Evolutionary conservation across 2,888 invertebrate species (phyloP), one percentile per base, ranked within the genome.

Genomic region (Sarcophaga caerulescens): DNA sequence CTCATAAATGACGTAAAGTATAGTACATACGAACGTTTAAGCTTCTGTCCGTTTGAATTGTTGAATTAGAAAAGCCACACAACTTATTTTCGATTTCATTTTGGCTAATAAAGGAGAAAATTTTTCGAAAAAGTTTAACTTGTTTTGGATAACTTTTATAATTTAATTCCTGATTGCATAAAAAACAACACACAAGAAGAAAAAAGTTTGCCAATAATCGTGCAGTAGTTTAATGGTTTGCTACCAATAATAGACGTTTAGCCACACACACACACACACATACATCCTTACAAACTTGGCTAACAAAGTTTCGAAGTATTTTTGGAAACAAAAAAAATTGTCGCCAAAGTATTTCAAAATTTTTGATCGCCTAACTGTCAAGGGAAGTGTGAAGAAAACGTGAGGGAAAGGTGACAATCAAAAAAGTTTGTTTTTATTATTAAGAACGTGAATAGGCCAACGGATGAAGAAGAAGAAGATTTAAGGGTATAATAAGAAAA

Each of bases 141-240:
- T 23, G 14, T 14, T 35, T 68, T 68, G 14, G 35, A 25, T 65
- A 77, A 47, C 19, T 78, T 78, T 25, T 62, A 5, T 77, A 60
- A 69, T 47, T 60, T 12, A 25, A 8, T 78, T 78, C 62, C n/a
- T 35, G 21, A 35, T 75, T 75, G 75, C 21, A 35, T 35, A 8
- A 35, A 35, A 35, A 25, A 8, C 0, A 10, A 1, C 1, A 35
- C 35, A 35, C 8, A 10, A 35, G 8, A 35, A 35, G 10, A 35
- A 35, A 52, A 70, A 77, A 78, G 14, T 70, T 78, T 78, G 63
- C 21, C 47, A 78, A 63, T 63, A 70, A 62, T 70, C 19, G 10
- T 19, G 35, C 52, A 52, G 44, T 19, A 52, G 47, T 70, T 70
- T 59, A 71, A 60, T 60, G 44, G 59, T 59, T 71, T 59, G 59